Conservation (phyloP, 2,888 invertebrate genomes). For the Hirtodrosophila histrioides region DNA sequence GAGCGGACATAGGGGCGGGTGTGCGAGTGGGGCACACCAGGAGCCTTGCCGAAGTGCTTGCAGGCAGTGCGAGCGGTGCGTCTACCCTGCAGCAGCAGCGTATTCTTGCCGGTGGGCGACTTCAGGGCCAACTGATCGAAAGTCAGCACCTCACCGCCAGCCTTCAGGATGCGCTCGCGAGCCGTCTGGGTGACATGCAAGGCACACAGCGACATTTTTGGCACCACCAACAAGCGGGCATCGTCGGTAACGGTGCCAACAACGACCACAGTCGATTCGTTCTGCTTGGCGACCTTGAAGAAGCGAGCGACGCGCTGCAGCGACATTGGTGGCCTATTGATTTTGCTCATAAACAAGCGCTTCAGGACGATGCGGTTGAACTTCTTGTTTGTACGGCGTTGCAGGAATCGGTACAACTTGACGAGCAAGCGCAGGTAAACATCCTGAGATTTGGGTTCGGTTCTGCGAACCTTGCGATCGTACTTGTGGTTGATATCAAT, state of each 20-base stretch:
- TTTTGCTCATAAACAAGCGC: slow-evolving; percentile 98
- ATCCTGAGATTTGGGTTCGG: slow-evolving; percentile 98
- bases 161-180: slow-evolving; percentile 97
- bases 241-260: slow-evolving; percentile 99
- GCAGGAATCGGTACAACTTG: slow-evolving; percentile 99
- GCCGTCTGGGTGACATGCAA: slow-evolving; percentile 97
- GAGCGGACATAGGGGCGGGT: slow-evolving; percentile 98
- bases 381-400: slow-evolving; percentile 97
- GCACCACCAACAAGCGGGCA: slow-evolving; percentile 94
- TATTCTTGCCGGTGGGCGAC: slow-evolving; percentile 96
- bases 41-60: slow-evolving; percentile 98
- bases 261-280: slow-evolving; percentile 94
- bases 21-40: slow-evolving; percentile 98
- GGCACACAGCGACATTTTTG: slow-evolving; percentile 97
- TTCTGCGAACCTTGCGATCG: slow-evolving; percentile 99
- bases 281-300: slow-evolving; percentile 93
- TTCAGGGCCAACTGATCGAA: slow-evolving; percentile 98
- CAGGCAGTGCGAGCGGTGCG: slow-evolving; percentile 97
- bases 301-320: slow-evolving; percentile 93
- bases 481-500: slow-evolving; percentile 99
- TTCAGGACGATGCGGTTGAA: slow-evolving; percentile 97
- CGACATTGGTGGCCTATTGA: slow-evolving; percentile 97
- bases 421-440: slow-evolving; percentile 98
- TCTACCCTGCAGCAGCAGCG: slow-evolving; percentile 96
- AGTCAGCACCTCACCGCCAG: slow-evolving; percentile 97